Evolutionary conservation across 2,113 vertebrate genomes (phyloP).

Genomic region (Prolemur simus): DNA sequence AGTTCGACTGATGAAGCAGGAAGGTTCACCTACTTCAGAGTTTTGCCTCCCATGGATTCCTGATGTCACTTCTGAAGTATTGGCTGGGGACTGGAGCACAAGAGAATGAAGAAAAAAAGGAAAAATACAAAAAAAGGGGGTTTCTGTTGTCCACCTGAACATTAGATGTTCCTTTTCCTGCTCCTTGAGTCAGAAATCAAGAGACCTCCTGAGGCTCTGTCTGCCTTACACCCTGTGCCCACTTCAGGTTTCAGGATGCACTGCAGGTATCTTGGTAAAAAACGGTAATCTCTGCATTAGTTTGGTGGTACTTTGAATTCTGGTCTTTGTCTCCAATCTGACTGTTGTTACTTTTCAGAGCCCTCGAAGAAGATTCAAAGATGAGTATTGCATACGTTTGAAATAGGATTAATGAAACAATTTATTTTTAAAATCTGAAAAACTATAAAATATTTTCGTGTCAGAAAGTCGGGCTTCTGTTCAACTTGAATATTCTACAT

Average conservation of each 20-base stretch:
- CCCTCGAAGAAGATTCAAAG: background rate
- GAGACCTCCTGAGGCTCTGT: background rate
- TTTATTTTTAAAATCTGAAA: conserved; percentile 1
- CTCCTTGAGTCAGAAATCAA: background rate
- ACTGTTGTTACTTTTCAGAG: background rate
- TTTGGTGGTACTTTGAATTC: background rate
- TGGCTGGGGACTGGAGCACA: background rate
- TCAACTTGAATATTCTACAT: background rate
- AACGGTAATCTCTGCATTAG: background rate
- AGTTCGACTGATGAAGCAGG: background rate
- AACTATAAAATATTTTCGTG: background rate
- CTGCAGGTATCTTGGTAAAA: background rate
- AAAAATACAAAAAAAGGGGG: background rate
- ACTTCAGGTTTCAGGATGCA: background rate
- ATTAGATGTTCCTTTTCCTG: background rate
- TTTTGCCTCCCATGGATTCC: background rate
- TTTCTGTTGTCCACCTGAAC: background rate
- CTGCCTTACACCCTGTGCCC: background rate
- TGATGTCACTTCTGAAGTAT: background rate
- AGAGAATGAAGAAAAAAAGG: background rate
- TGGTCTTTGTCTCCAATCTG: background rate
- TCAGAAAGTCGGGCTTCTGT: background rate
- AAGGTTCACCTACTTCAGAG: background rate
- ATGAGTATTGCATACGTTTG: background rate
- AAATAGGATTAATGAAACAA: background rate